These are phyloP conservation scores for Leistus spinibarbis DNA, from an alignment of 2,888 invertebrate genomes.

Conservation along the genomic window DNA sequence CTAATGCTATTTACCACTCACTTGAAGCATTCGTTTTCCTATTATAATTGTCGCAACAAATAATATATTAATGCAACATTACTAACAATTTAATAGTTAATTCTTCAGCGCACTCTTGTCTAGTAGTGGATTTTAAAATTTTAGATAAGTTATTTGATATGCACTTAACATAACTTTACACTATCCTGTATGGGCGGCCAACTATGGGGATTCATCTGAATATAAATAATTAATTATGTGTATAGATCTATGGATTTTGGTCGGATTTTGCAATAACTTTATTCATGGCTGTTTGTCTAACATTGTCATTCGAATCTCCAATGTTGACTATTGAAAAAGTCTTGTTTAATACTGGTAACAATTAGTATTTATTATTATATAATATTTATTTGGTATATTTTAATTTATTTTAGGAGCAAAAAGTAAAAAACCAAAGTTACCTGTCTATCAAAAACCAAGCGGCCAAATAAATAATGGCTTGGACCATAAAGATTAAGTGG, in stretches of 20 bases:
- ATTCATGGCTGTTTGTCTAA: neutral
- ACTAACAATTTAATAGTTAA: too few relatives aligned
- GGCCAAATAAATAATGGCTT: neutral
- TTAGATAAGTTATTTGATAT: too few relatives aligned
- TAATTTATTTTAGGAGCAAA: neutral
- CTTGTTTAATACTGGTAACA: neutral
- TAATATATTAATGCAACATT: too few relatives aligned
- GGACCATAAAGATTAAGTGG: neutral
- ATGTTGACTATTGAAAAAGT: constrained; percentile 1
- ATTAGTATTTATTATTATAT: neutral
- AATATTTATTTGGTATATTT: neutral
- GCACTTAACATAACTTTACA: too few relatives aligned
- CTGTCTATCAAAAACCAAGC: neutral
- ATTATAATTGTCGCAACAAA: too few relatives aligned
- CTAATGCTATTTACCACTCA: too few relatives aligned
- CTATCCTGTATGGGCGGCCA: too few relatives aligned
- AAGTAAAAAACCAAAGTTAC: neutral
- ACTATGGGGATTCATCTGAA: too few relatives aligned
- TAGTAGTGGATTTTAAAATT: too few relatives aligned
- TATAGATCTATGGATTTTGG: neutral
- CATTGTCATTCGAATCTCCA: constrained; percentile 4
- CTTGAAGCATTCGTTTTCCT: too few relatives aligned
- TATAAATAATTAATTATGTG: neutral
- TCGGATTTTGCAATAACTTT: neutral
- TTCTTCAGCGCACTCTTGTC: too few relatives aligned